Conservation (phyloP, 2,113 vertebrate species). For the Onychorhynchus coronatus region DNA sequence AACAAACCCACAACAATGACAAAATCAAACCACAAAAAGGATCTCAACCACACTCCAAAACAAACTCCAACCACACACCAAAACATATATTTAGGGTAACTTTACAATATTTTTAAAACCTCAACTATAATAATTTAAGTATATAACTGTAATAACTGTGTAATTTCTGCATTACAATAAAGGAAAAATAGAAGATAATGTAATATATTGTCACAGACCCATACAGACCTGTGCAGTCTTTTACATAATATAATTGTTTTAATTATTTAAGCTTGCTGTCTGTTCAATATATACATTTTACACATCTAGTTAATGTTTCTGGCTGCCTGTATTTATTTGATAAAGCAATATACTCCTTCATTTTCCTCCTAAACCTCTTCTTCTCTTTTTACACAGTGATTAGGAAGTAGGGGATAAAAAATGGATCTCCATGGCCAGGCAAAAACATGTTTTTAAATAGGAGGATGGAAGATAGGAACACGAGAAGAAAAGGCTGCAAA, state of each 20-base stretch:
- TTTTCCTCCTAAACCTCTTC: neutral
- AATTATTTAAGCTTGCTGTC: neutral
- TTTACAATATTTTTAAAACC: neutral
- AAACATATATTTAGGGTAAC: neutral
- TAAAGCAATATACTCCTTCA: neutral
- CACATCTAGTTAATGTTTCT: neutral
- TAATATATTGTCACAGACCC: neutral
- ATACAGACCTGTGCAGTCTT: neutral
- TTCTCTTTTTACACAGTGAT: neutral
- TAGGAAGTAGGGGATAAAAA: neutral
- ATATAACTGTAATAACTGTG: neutral
- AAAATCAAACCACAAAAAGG: neutral
- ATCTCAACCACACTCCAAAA: neutral
- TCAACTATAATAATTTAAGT: neutral
- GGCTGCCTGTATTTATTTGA: neutral
- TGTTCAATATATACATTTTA: neutral
- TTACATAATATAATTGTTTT: neutral
- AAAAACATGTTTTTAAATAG: neutral
- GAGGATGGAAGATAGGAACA: neutral
- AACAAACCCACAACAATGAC: no score
- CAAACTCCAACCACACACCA: rapidly evolving
- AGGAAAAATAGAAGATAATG: neutral
- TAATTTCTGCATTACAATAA: neutral
- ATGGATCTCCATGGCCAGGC: neutral
- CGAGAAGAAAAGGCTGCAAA: neutral